Conservation (phyloP, 1,140 invertebrate species). For the Calosoma granatense region DNA sequence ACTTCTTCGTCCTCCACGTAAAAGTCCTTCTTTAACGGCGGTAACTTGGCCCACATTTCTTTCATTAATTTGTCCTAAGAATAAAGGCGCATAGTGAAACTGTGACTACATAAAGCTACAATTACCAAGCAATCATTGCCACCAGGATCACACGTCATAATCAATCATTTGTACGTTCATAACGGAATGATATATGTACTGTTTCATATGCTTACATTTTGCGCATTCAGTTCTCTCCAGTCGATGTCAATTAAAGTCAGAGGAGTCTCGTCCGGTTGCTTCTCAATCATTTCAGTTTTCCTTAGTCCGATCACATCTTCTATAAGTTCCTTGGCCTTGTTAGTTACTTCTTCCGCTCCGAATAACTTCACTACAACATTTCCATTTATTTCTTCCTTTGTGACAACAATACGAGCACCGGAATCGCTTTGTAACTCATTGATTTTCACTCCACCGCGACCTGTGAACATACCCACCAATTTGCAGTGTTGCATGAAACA, state of each 20-base stretch:
- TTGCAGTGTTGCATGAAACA: background rate
- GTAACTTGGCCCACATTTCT: slow-evolving; percentile 49
- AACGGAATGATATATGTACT: slow-evolving; percentile 26
- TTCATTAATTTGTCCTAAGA: slow-evolving; percentile 41
- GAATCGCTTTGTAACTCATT: slow-evolving; percentile 54
- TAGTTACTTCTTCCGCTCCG: slow-evolving; percentile 44
- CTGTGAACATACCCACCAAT: slow-evolving; percentile 25
- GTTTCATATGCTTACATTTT: slow-evolving; percentile 32
- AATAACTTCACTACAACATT: slow-evolving; percentile 39
- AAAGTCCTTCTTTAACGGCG: slow-evolving; percentile 68
- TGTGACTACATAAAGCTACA: slow-evolving; percentile 1
- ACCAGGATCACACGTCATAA: too few species aligned
- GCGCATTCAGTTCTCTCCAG: slow-evolving; percentile 30
- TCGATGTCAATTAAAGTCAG: slow-evolving; percentile 29
- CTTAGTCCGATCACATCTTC: slow-evolving; percentile 28
- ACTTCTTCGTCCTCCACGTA: slow-evolving; percentile 70
- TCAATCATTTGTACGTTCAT: too few species aligned
- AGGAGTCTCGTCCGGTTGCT: slow-evolving; percentile 11
- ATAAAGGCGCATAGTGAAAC: slow-evolving; percentile 15
- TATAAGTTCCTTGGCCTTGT: slow-evolving; percentile 35
- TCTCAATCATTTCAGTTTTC: slow-evolving; percentile 11
- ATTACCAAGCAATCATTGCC: too few species aligned
- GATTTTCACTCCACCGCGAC: slow-evolving; percentile 65
- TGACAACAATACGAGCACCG: slow-evolving; percentile 41
- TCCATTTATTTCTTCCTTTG: slow-evolving; percentile 31